Conservation (phyloP, 2,888 invertebrate species). For the Andrena hattorfiana region DNA sequence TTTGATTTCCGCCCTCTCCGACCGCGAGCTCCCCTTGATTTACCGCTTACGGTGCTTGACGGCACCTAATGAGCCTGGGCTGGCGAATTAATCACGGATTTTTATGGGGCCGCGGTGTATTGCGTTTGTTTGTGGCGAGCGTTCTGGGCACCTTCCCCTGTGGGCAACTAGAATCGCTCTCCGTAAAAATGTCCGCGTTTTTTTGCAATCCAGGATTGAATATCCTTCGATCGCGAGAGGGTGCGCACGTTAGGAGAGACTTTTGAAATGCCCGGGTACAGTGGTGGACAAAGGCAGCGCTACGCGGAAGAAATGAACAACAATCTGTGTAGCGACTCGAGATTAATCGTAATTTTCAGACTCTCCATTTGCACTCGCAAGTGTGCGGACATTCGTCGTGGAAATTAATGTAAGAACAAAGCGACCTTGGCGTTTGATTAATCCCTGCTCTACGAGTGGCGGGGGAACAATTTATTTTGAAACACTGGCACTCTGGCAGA, state of each 20-base stretch:
- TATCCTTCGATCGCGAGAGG: neutral
- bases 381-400: neutral
- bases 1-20: constrained; percentile 4
- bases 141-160: too few species aligned
- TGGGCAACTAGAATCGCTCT: too few species aligned
- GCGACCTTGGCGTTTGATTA: constrained; percentile 3
- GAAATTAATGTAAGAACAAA: constrained; percentile 9
- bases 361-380: neutral
- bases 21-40: constrained; percentile 9
- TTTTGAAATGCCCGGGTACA: neutral
- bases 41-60: neutral
- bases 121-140: too few species aligned
- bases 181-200: neutral
- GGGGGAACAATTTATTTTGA: constrained; percentile 5
- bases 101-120: neutral
- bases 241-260: neutral
- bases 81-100: neutral
- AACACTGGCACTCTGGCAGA: neutral
- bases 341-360: constrained; percentile 17
- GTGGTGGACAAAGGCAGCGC: neutral
- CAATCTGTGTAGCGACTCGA: constrained; percentile 9
- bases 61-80: neutral
- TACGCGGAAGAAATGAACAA: constrained; percentile 11
- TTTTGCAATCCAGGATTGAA: neutral
- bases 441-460: neutral